A percentile compares a stretch with the other conserved stretches of the same genome.
These are phyloP conservation scores for Parazoanthus swiftii DNA, from an alignment of 92 coral and sea anemone species.

Conservation along the genomic window DNA sequence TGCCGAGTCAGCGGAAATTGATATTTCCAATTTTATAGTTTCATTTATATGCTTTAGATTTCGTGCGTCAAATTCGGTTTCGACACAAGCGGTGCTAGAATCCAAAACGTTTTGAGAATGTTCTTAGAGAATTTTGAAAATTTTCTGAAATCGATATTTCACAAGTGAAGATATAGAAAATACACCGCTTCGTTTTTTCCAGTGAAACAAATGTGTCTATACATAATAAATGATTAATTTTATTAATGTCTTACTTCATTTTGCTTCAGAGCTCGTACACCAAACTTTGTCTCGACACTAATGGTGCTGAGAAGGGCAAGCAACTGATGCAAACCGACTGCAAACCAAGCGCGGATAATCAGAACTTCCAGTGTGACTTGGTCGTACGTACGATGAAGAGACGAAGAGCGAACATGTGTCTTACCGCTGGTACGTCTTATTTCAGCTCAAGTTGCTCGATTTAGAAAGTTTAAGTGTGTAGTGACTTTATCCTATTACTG, in stretches of 20 bases:
- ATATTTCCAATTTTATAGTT: background rate
- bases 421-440: constrained; percentile 77
- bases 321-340: constrained; percentile 82
- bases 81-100: too few relatives aligned
- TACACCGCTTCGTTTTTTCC: too few relatives aligned
- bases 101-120: too few relatives aligned
- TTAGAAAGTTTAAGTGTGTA: too few relatives aligned
- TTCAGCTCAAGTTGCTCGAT: background rate
- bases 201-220: background rate
- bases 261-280: constrained; percentile 66
- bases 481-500: too few relatives aligned
- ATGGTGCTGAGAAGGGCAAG: constrained; percentile 71
- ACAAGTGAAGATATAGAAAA: too few relatives aligned
- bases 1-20: too few relatives aligned
- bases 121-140: too few relatives aligned
- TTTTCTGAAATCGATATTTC: too few relatives aligned
- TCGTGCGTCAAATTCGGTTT: constrained; percentile 50
- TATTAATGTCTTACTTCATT: background rate
- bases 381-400: constrained; percentile 85
- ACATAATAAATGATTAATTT: background rate
- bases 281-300: constrained; percentile 84
- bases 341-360: constrained; percentile 85
- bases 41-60: constrained; percentile 46
- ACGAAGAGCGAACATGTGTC: constrained; percentile 81
- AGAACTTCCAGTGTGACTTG: constrained; percentile 91